Percentiles rank a stretch among this genome's conserved stretches.
phyloP scores from a whole-genome alignment of 2,888 invertebrate species.

The Sericinus montela region DNA sequence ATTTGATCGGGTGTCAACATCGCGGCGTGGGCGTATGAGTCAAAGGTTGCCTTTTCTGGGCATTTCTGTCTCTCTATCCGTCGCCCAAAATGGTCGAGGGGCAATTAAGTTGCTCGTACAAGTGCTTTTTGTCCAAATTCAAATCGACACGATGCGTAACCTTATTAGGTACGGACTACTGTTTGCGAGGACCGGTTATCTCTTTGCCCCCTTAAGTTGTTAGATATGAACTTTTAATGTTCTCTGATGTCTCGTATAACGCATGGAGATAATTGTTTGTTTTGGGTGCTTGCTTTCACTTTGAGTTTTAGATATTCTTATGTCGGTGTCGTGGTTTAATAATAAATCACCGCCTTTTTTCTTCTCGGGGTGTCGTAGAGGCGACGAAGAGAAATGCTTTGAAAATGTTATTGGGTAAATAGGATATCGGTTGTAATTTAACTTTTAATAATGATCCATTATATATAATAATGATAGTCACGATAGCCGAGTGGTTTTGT shows the following conservation, averaged over 20 bases:
- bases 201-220: conserved; percentile 6
- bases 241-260: conserved; percentile 1
- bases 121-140: conserved; percentile 44
- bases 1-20: conserved; percentile 27
- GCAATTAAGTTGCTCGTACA: conserved; percentile 31
- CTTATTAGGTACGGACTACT: conserved; percentile 42
- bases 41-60: conserved; percentile 30
- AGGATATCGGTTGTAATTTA: too few relatives aligned
- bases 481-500: too few relatives aligned
- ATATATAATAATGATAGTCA: too few relatives aligned
- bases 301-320: background rate
- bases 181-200: conserved; percentile 38
- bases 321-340: too few relatives aligned
- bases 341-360: too few relatives aligned
- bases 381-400: too few relatives aligned
- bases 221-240: conserved; percentile 13
- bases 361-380: too few relatives aligned
- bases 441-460: too few relatives aligned
- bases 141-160: conserved; percentile 41
- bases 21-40: conserved; percentile 38
- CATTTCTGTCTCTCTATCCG: conserved; percentile 32
- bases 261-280: background rate
- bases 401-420: too few relatives aligned
- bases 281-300: conserved; percentile 11
- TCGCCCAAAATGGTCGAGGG: conserved; percentile 26